Conservation (phyloP, 2,888 invertebrate genomes). For the Drosophila phalerata region DNA sequence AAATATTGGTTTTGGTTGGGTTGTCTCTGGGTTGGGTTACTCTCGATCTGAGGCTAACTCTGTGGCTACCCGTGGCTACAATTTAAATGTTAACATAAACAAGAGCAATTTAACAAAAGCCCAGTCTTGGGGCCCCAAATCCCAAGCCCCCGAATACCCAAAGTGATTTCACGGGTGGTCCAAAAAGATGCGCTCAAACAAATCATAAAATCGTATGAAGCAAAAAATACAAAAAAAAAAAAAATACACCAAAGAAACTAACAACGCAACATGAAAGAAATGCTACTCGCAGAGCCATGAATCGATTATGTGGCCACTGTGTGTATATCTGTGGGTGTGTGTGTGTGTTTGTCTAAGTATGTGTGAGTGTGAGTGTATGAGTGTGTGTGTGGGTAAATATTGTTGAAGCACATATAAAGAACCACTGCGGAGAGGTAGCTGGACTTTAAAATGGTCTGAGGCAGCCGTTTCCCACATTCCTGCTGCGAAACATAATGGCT, state of each 20-base stretch:
- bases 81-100: constrained; percentile 84
- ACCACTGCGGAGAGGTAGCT: constrained; percentile 46
- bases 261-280: constrained; percentile 78
- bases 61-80: constrained; percentile 79
- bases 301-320: constrained; percentile 80
- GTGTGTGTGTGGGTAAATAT: constrained; percentile 47
- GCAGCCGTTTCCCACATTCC: constrained; percentile 83
- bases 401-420: constrained; percentile 42
- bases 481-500: constrained; percentile 84
- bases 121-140: constrained; percentile 35
- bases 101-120: constrained; percentile 82
- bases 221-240: constrained; percentile 54
- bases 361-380: constrained; percentile 2
- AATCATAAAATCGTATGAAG: constrained; percentile 79
- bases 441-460: constrained; percentile 69
- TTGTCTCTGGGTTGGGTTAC: constrained; percentile 24
- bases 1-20: constrained; percentile 79
- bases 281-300: constrained; percentile 79
- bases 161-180: constrained; percentile 80
- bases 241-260: constrained; percentile 60
- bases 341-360: constrained; percentile 21
- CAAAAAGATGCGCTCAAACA: constrained; percentile 81
- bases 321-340: constrained; percentile 43
- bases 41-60: constrained; percentile 3
- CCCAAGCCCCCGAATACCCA: constrained; percentile 62